phyloP scores from a whole-genome alignment of 2,113 vertebrate species.

The Miniopterus natalensis region DNA sequence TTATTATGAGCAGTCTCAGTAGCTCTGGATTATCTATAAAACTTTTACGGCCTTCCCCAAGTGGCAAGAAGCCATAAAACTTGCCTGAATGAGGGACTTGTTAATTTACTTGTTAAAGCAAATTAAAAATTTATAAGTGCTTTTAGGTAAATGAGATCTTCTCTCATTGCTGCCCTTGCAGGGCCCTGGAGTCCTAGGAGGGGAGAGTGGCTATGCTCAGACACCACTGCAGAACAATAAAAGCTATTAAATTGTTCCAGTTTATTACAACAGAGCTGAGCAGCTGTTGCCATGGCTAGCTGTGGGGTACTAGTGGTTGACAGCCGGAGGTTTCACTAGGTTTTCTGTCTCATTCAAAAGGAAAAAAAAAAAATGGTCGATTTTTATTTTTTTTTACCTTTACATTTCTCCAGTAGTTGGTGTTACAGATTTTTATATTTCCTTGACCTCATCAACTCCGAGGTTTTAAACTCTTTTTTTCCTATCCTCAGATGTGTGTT shows the following conservation, averaged over 20 bases:
- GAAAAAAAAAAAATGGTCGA: not conserved
- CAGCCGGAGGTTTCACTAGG: conserved; percentile 88
- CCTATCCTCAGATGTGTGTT: not conserved
- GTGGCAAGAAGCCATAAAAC: conserved; percentile 99
- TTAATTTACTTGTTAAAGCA: conserved; percentile 99
- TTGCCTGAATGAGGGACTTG: conserved; percentile 99
- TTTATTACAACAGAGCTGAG: conserved; percentile 94
- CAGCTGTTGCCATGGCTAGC: conserved; percentile 96
- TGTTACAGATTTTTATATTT: not conserved
- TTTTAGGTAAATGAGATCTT: conserved; percentile 99
- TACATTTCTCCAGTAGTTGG: not conserved
- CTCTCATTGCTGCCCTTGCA: conserved; percentile 96
- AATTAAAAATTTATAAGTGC: conserved; percentile 99
- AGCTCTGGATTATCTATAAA: conserved; percentile 99
- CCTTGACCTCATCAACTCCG: not conserved
- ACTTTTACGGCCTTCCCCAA: conserved; percentile 97
- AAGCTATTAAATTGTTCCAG: conserved; percentile 97
- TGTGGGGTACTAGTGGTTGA: conserved; percentile 92
- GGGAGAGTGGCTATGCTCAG: conserved; percentile 94
- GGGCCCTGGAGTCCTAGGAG: conserved; percentile 94
- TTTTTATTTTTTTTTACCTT: not conserved
- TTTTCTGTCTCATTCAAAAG: conserved; percentile 72
- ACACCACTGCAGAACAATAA: conserved; percentile 98
- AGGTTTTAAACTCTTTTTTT: not conserved
- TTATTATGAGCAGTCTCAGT: conserved; percentile 96